Conservation (phyloP, 2,797 vertebrate species). For the Scomberomorus guttatus region DNA sequence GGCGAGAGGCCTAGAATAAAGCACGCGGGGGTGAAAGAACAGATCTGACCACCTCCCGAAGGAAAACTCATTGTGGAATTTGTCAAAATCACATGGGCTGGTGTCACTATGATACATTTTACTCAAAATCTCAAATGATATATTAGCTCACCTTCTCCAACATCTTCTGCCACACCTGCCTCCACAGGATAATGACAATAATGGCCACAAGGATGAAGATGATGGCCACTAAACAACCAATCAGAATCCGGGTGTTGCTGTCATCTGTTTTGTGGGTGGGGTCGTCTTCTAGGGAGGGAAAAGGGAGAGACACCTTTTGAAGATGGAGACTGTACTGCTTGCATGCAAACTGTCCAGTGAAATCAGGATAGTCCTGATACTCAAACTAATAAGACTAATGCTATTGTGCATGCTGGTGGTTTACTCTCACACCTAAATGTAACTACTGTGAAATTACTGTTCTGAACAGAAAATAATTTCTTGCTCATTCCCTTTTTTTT, state of each 20-base stretch:
- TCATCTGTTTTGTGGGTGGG: constrained; percentile 97
- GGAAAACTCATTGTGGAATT: constrained; percentile 8
- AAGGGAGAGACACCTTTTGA: constrained; percentile 46
- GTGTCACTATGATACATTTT: background rate
- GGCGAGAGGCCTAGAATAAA: constrained; percentile 90
- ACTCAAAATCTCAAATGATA: background rate
- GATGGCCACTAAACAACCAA: constrained; percentile 97
- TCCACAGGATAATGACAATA: constrained; percentile 97
- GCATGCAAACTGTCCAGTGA: too few relatives aligned
- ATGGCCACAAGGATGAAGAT: constrained; percentile 98
- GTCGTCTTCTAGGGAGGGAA: constrained; percentile 84
- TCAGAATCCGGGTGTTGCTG: constrained; percentile 97
- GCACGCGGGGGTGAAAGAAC: constrained; percentile 67
- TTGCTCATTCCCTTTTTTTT: background rate
- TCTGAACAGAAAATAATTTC: background rate
- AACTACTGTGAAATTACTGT: background rate
- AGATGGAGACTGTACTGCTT: background rate
- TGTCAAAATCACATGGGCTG: background rate
- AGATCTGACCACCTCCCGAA: constrained; percentile 54
- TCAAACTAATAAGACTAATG: background rate
- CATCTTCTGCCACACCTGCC: constrained; percentile 99
- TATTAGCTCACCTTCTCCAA: constrained; percentile 93
- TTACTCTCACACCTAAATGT: constrained; percentile 1
- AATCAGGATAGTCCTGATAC: background rate
- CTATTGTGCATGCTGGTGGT: background rate